Conservation (phyloP, 2,113 vertebrate species). For the Rhea americana region DNA sequence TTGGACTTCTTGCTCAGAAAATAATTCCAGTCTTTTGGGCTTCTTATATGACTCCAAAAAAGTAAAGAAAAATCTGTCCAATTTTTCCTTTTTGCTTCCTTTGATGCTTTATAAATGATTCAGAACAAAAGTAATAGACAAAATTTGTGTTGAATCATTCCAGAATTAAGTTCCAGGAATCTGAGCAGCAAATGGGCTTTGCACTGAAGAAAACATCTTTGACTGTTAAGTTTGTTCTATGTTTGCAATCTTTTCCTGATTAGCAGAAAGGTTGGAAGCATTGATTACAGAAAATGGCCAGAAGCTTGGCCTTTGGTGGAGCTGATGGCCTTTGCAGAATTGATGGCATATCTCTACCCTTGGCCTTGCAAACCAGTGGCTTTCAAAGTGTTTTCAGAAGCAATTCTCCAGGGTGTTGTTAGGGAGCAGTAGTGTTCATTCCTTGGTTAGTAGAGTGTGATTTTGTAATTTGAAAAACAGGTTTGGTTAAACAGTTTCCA, state of each 20-base stretch:
- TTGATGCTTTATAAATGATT: not conserved
- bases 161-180: not conserved
- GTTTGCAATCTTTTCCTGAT: not conserved
- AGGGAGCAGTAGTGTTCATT: not conserved
- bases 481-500: not conserved
- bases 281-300: not conserved
- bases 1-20: not conserved
- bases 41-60: not conserved
- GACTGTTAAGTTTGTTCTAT: not conserved
- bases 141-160: not conserved
- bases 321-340: not conserved
- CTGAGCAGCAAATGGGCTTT: not conserved
- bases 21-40: not conserved
- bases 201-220: not conserved
- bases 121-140: not conserved
- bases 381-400: not conserved
- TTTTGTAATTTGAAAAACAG: not conserved
- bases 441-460: not conserved
- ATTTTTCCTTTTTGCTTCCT: not conserved
- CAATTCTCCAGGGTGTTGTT: not conserved
- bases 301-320: not conserved
- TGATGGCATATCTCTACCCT: not conserved
- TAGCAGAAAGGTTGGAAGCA: not conserved
- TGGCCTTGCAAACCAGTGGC: not conserved
- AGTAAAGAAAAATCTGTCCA: not conserved